Evolutionary conservation across 30 jellyfish, hydroid and myxozoan genomes (phyloP).

Genomic region (Catostylus mosaicus): DNA sequence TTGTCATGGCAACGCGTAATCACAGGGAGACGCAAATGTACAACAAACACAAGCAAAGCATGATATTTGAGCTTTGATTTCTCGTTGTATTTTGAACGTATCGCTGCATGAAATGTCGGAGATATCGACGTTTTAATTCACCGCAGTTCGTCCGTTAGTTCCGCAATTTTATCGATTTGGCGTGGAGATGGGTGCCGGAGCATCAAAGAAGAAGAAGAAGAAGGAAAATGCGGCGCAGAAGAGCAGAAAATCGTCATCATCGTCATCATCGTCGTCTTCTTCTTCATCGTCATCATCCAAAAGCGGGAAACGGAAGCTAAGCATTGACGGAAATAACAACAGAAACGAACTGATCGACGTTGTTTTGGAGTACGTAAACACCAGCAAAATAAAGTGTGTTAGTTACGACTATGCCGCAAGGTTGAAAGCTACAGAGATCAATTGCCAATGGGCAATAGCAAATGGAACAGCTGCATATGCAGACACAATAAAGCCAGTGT

Average conservation of each 20-base stretch:
- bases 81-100: no score
- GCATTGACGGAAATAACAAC: constrained; percentile 66
- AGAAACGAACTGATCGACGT: constrained; percentile 72
- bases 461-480: constrained; percentile 56
- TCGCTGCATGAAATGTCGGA: no score
- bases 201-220: constrained; percentile 27
- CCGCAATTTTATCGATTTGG: not conserved
- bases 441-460: constrained; percentile 82
- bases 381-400: constrained; percentile 39
- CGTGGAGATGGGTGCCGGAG: constrained; percentile 66
- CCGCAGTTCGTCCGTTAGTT: not conserved
- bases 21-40: no score
- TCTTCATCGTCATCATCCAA: constrained; percentile 15
- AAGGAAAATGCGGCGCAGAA: not conserved
- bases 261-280: constrained; percentile 31
- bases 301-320: constrained; percentile 12
- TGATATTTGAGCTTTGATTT: no score
- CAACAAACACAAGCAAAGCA: no score
- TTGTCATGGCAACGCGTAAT: no score
- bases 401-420: constrained; percentile 68
- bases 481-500: constrained; percentile 10
- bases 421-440: constrained; percentile 65
- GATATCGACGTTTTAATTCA: not conserved
- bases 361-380: constrained; percentile 74
- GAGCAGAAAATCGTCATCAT: constrained; percentile 2